phyloP scores from a whole-genome alignment of 2,797 vertebrate genomes.

The Hirundo rustica region DNA sequence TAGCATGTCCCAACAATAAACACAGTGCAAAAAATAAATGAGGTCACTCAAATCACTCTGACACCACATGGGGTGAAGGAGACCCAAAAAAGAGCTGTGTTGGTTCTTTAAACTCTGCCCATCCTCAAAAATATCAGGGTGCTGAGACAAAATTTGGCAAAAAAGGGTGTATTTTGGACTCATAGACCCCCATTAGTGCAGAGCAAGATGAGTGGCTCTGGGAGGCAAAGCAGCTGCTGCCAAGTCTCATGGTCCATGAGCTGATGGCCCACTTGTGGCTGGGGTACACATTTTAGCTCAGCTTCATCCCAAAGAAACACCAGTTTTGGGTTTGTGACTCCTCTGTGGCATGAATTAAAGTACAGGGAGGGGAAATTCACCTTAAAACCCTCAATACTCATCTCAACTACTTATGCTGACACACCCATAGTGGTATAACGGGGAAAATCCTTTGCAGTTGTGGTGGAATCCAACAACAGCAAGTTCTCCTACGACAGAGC shows the following conservation, averaged over 20 bases:
- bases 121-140: not conserved
- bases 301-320: not conserved
- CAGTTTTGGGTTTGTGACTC: not conserved
- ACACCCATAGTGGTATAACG: not conserved
- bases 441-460: not conserved
- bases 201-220: not conserved
- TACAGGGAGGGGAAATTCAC: not conserved
- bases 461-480: not conserved
- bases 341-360: not conserved
- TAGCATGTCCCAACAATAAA: accelerated
- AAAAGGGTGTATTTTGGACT: not conserved
- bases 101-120: not conserved
- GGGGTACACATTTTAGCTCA: not conserved
- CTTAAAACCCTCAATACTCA: not conserved
- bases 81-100: not conserved
- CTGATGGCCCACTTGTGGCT: no score
- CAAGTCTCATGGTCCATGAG: not conserved
- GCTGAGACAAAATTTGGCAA: not conserved
- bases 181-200: not conserved
- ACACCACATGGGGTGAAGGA: not conserved
- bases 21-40: not conserved
- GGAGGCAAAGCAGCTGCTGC: not conserved
- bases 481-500: not conserved
- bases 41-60: not conserved
- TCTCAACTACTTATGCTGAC: accelerated